phyloP scores from a whole-genome alignment of 1,140 invertebrate genomes.

The Zophobas morio region DNA sequence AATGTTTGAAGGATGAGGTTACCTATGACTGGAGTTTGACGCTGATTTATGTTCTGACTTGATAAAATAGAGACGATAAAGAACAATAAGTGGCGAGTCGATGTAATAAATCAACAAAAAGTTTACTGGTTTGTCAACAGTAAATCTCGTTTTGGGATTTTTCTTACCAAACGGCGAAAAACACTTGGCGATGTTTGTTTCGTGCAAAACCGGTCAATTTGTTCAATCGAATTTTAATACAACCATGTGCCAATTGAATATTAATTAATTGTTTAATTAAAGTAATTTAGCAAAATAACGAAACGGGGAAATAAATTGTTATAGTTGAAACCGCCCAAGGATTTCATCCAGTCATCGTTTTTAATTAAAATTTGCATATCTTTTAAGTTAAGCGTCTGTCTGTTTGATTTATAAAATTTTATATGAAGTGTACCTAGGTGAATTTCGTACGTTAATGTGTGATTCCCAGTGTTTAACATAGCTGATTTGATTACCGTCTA shows the following conservation, averaged over 20 bases:
- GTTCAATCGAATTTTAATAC: background rate
- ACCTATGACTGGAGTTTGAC: background rate
- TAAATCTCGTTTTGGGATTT: too few species aligned
- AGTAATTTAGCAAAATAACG: too few species aligned
- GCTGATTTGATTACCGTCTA: too few species aligned
- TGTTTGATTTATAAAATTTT: background rate
- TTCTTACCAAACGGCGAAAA: background rate
- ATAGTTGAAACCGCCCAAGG: too few species aligned
- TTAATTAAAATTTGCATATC: background rate
- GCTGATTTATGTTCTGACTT: background rate
- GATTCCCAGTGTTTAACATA: too few species aligned
- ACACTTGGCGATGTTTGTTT: background rate
- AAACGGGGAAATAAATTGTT: too few species aligned
- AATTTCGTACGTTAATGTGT: too few species aligned
- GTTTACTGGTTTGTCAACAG: background rate
- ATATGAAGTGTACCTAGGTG: too few species aligned
- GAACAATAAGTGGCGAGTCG: background rate
- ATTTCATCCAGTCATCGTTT: background rate
- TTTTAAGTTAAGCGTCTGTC: background rate
- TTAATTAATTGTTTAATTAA: background rate
- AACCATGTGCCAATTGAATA: background rate
- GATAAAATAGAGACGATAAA: background rate
- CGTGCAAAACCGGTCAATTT: background rate
- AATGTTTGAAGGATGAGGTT: conserved; percentile 11
- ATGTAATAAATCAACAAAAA: background rate